These are phyloP conservation scores for Taphrorychus bicolor DNA, from an alignment of 2,888 invertebrate species.

Conservation along the genomic window DNA sequence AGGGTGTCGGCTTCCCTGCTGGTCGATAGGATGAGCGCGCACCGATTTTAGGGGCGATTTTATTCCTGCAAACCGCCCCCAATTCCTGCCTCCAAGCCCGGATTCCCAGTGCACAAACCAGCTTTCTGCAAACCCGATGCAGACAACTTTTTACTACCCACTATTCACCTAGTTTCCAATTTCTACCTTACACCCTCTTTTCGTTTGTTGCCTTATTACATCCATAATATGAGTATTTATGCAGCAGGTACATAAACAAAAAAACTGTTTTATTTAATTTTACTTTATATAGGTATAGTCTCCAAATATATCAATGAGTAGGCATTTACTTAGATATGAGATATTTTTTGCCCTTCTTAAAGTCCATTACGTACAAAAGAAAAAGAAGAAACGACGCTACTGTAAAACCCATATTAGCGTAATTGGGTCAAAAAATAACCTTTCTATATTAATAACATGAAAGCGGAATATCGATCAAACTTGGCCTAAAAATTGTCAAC, in stretches of 20 bases:
- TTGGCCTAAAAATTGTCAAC: slow-evolving; percentile 52
- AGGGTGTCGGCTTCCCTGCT: slow-evolving; percentile 61
- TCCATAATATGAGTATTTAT: too few relatives aligned
- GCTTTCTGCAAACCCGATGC: slow-evolving; percentile 39
- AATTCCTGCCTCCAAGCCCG: slow-evolving; percentile 37
- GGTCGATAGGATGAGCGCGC: slow-evolving; percentile 59
- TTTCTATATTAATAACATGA: slow-evolving; percentile 29
- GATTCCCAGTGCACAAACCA: slow-evolving; percentile 40
- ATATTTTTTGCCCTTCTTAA: too few relatives aligned
- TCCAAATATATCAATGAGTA: too few relatives aligned
- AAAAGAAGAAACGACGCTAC: too few relatives aligned
- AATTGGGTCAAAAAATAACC: slow-evolving; percentile 29
- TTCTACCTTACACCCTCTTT: not conserved
- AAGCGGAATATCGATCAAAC: slow-evolving; percentile 52
- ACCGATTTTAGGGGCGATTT: slow-evolving; percentile 31
- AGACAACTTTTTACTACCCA: slow-evolving; percentile 11
- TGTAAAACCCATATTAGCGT: not conserved
- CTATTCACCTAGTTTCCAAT: slow-evolving; percentile 31
- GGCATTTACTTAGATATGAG: too few relatives aligned
- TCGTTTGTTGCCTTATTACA: not conserved
- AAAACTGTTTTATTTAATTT: too few relatives aligned
- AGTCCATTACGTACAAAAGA: too few relatives aligned
- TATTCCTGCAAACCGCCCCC: slow-evolving; percentile 45
- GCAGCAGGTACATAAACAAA: not conserved
- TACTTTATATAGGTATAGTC: too few relatives aligned